Evolutionary conservation across 2,113 vertebrate species (phyloP).

Genomic region (Tetrax tetrax): DNA sequence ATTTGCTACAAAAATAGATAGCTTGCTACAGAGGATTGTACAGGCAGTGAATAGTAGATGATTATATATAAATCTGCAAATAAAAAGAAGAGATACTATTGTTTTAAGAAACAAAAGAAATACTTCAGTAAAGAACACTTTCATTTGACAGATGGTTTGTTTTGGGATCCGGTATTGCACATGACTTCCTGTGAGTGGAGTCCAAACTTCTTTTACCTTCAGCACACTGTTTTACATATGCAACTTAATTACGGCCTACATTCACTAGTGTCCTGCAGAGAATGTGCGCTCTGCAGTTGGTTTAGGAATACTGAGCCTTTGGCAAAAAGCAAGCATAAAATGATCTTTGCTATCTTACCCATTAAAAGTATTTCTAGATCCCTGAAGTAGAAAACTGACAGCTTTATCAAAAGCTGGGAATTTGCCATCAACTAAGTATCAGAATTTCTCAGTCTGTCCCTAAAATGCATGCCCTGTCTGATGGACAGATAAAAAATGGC

Average conservation of each 20-base stretch:
- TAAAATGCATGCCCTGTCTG: background rate
- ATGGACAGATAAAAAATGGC: background rate
- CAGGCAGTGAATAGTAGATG: background rate
- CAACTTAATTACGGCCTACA: slow-evolving; percentile 10
- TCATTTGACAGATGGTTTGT: background rate
- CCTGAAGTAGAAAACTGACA: background rate
- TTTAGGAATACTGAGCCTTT: background rate
- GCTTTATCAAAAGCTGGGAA: slow-evolving; percentile 25
- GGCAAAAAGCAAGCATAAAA: slow-evolving; percentile 12
- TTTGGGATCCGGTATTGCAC: background rate
- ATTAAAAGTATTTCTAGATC: slow-evolving; percentile 2
- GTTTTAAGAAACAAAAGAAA: background rate
- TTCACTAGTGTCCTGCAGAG: background rate
- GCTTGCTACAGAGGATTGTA: background rate
- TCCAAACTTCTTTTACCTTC: background rate
- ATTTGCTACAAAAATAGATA: background rate
- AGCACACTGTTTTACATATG: background rate
- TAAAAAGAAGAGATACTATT: background rate
- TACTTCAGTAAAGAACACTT: background rate
- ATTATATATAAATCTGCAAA: background rate
- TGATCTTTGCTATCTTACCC: slow-evolving; percentile 3
- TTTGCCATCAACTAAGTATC: background rate
- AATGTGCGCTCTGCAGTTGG: background rate
- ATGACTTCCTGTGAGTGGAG: background rate
- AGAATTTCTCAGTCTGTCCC: background rate